Conservation (phyloP, 2,888 invertebrate genomes). For the Catocala fraxini region DNA sequence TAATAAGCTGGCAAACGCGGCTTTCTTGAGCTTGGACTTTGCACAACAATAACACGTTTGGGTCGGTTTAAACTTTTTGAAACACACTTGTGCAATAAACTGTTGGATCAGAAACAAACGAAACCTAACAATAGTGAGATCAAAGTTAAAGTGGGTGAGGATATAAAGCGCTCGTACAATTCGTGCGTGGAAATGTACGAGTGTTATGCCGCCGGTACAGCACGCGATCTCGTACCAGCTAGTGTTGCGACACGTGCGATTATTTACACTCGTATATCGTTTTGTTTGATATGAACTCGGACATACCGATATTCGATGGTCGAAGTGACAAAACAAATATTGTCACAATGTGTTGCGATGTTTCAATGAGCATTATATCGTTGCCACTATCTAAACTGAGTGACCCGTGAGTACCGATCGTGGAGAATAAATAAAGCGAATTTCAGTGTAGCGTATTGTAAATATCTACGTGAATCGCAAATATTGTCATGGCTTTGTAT, state of each 20-base stretch:
- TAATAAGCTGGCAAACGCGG: too few species aligned
- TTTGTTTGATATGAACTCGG: constrained; percentile 5
- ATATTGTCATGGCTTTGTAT: too few species aligned
- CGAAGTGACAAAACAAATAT: constrained; percentile 2
- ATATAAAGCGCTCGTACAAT: constrained; percentile 44
- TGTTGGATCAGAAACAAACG: constrained; percentile 49
- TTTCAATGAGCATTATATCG: background rate
- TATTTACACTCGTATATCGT: constrained; percentile 21
- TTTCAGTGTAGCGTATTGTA: too few species aligned
- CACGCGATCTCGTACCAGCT: constrained; percentile 14
- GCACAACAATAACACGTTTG: background rate
- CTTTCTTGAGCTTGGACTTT: too few species aligned
- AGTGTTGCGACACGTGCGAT: constrained; percentile 28
- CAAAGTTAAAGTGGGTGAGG: constrained; percentile 48
- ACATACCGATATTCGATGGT: background rate
- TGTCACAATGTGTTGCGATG: background rate
- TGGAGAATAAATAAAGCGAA: too few species aligned
- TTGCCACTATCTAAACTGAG: too few species aligned
- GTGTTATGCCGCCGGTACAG: constrained; percentile 10
- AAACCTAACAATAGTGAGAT: constrained; percentile 47
- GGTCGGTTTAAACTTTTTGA: constrained; percentile 22
- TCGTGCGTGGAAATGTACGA: constrained; percentile 13
- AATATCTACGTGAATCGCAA: too few species aligned
- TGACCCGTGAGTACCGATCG: too few species aligned
- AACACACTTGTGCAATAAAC: constrained; percentile 36